Conservation (phyloP, 2,797 vertebrate species). For the Apodemus agrarius region DNA sequence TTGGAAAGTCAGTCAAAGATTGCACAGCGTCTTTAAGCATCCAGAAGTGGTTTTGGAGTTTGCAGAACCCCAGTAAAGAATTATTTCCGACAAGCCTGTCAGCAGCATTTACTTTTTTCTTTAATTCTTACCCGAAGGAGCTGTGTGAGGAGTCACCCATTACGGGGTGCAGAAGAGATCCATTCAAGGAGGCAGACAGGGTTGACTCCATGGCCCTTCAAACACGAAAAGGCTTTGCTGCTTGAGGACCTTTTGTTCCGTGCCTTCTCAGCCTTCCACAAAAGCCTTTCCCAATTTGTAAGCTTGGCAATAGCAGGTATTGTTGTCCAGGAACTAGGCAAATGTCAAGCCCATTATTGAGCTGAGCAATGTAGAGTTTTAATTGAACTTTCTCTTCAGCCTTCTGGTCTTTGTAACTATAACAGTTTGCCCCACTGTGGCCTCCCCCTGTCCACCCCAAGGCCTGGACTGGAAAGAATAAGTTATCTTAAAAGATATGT, state of each 20-base stretch:
- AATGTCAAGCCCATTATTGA: conserved; percentile 86
- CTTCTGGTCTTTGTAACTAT: conserved; percentile 66
- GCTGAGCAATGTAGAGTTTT: conserved; percentile 74
- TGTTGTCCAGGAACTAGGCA: conserved; percentile 77
- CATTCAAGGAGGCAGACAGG: background rate
- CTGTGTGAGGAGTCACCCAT: background rate
- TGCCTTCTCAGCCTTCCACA: conserved; percentile 55
- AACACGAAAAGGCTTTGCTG: background rate
- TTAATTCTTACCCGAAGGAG: background rate
- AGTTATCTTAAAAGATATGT: conserved; percentile 60
- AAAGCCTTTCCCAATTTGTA: conserved; percentile 71
- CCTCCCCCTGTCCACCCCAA: conserved; percentile 67
- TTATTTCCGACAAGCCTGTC: background rate
- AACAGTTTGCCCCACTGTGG: conserved; percentile 50
- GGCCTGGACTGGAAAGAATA: conserved; percentile 59
- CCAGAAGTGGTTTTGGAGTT: background rate
- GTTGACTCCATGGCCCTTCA: background rate
- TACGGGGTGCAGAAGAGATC: background rate
- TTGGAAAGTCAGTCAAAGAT: conserved; percentile 6
- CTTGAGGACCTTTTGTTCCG: conserved; percentile 23
- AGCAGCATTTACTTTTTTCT: background rate
- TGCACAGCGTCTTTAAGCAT: background rate
- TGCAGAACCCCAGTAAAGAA: conserved; percentile 8
- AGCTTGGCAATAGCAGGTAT: background rate
- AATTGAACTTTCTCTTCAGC: conserved; percentile 81